A percentile compares a stretch with the other conserved stretches of the same genome.
Evolutionary conservation across 1,140 invertebrate genomes (phyloP).

Genomic region (Aphaenogaster rudis): DNA sequence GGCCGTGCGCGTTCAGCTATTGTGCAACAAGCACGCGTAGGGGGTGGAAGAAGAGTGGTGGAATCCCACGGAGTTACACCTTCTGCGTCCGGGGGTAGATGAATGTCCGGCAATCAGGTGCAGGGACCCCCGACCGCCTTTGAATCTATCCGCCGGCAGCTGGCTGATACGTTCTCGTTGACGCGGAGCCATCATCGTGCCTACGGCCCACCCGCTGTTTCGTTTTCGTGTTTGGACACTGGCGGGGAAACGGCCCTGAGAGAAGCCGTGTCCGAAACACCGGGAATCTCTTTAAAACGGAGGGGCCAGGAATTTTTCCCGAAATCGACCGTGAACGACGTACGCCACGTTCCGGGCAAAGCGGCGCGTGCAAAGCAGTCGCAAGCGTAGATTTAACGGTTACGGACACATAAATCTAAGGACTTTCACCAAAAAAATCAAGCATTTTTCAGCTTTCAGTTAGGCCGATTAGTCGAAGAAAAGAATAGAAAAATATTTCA

Average conservation of each 20-base stretch:
- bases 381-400: background rate
- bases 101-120: slow-evolving; percentile 79
- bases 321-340: slow-evolving; percentile 73
- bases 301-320: slow-evolving; percentile 14
- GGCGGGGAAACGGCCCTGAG: slow-evolving; percentile 41
- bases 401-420: slow-evolving; percentile 51
- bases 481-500: background rate
- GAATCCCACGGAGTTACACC: slow-evolving; percentile 66
- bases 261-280: slow-evolving; percentile 34
- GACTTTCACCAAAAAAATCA: background rate
- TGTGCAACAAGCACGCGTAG: slow-evolving; percentile 18
- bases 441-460: background rate
- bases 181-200: slow-evolving; percentile 69
- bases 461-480: background rate
- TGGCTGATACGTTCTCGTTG: slow-evolving; percentile 70
- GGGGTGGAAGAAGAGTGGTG: slow-evolving; percentile 46
- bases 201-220: slow-evolving; percentile 65
- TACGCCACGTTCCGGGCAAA: slow-evolving; percentile 15
- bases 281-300: slow-evolving; percentile 34
- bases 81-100: slow-evolving; percentile 65
- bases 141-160: slow-evolving; percentile 69
- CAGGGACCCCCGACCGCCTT: slow-evolving; percentile 67
- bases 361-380: slow-evolving; percentile 62
- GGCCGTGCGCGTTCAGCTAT: slow-evolving; percentile 2
- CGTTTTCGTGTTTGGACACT: slow-evolving; percentile 69